Percentiles rank a stretch among this genome's conserved stretches.
These are phyloP conservation scores for Nomada ferruginata DNA, from an alignment of 2,888 invertebrate species.

Conservation along the genomic window DNA sequence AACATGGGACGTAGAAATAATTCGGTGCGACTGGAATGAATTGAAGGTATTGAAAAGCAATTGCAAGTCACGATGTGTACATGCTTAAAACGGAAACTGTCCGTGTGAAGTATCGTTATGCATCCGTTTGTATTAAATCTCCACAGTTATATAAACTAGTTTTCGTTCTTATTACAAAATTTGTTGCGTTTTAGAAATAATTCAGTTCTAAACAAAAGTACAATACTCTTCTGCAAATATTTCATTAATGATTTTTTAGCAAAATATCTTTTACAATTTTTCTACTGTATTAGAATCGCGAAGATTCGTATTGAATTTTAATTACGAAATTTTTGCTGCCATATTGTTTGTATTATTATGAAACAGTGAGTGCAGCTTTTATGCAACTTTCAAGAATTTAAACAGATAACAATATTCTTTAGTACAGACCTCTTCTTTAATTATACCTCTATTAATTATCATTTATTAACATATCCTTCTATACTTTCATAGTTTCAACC, in stretches of 20 bases:
- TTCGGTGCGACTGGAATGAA: constrained; percentile 7
- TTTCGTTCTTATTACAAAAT: neutral
- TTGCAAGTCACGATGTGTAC: constrained; percentile 35
- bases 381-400: no score
- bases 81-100: constrained; percentile 9
- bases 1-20: neutral
- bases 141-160: constrained; percentile 11
- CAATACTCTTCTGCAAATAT: neutral
- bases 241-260: neutral
- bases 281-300: neutral
- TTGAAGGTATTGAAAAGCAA: constrained; percentile 18
- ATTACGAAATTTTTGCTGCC: neutral
- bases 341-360: neutral
- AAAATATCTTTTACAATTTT: neutral
- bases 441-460: no score
- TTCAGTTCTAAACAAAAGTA: neutral
- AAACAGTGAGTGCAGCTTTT: no score
- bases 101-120: constrained; percentile 11
- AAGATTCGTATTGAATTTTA: no score
- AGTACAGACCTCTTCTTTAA: no score
- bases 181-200: neutral
- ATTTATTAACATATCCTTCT: no score
- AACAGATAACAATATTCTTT: no score
- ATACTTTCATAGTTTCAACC: neutral
- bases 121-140: constrained; percentile 21